Evolutionary conservation across 1,140 invertebrate species (phyloP).

Genomic region (Wiebesia pumilae): DNA sequence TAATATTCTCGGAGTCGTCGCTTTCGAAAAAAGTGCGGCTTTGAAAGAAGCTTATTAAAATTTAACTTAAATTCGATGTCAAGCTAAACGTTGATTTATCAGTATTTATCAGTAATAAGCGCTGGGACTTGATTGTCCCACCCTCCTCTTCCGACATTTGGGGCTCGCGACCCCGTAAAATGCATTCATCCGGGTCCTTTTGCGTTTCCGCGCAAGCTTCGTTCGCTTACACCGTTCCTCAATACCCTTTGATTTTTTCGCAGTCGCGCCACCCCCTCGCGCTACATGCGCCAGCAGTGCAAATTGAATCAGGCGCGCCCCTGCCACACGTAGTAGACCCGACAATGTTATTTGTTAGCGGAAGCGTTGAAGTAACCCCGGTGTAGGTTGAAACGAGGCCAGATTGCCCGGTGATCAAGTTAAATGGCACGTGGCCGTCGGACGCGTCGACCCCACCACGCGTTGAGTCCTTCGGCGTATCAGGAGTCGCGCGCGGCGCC

Average conservation of each 20-base stretch:
- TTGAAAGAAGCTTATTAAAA: no score
- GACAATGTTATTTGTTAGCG: constrained; percentile 75
- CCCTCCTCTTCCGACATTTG: no score
- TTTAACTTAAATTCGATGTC: neutral
- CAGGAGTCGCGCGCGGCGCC: neutral
- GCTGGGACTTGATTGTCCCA: neutral
- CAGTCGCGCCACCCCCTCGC: neutral
- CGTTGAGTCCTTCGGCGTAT: no score
- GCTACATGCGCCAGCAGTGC: constrained; percentile 56
- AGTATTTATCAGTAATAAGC: neutral
- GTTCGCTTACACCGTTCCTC: constrained; percentile 18
- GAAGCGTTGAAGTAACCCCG: constrained; percentile 64
- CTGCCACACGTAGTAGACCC: constrained; percentile 57
- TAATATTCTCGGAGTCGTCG: no score
- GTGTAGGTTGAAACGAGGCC: constrained; percentile 74
- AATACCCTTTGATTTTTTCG: constrained; percentile 47
- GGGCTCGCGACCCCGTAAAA: neutral
- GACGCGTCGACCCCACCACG: neutral
- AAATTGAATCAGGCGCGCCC: constrained; percentile 71
- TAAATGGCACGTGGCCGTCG: constrained; percentile 74
- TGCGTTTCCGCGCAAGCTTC: neutral
- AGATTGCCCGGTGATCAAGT: constrained; percentile 76
- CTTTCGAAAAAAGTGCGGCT: no score
- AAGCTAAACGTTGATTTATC: neutral
- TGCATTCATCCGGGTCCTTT: neutral